Conservation (phyloP, 2,113 vertebrate genomes). For the Sinocyclocheilus anophthalmus region DNA sequence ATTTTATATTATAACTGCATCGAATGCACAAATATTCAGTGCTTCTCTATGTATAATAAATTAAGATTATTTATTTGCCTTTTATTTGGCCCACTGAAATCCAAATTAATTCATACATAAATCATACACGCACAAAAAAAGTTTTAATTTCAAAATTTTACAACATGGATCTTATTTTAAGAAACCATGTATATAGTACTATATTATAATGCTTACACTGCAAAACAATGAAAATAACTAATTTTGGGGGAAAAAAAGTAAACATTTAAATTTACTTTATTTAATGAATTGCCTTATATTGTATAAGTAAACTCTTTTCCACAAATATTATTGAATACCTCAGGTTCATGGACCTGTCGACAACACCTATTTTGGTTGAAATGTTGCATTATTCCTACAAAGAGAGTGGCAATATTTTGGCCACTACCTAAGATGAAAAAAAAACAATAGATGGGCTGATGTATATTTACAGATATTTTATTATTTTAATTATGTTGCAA, state of each 20-base stretch:
- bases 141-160: neutral
- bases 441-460: neutral
- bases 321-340: neutral
- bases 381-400: neutral
- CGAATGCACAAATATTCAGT: neutral
- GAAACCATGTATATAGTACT: neutral
- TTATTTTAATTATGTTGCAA: conserved; percentile 81
- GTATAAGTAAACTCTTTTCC: neutral
- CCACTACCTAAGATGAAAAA: conserved; percentile 3
- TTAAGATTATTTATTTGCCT: neutral
- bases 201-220: neutral
- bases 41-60: neutral
- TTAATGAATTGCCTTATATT: neutral
- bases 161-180: neutral
- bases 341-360: neutral
- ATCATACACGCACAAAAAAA: too few relatives aligned
- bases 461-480: conserved; percentile 76
- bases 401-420: neutral
- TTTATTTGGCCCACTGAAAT: neutral
- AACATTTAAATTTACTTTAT: too few relatives aligned
- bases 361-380: neutral
- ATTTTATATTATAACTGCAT: too few relatives aligned
- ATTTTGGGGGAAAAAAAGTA: neutral
- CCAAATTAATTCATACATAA: neutral
- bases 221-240: neutral